Percentiles rank a stretch among this genome's conserved stretches.
Evolutionary conservation across 2,113 vertebrate species (phyloP).

Genomic region (Peromyscus polionotus): DNA sequence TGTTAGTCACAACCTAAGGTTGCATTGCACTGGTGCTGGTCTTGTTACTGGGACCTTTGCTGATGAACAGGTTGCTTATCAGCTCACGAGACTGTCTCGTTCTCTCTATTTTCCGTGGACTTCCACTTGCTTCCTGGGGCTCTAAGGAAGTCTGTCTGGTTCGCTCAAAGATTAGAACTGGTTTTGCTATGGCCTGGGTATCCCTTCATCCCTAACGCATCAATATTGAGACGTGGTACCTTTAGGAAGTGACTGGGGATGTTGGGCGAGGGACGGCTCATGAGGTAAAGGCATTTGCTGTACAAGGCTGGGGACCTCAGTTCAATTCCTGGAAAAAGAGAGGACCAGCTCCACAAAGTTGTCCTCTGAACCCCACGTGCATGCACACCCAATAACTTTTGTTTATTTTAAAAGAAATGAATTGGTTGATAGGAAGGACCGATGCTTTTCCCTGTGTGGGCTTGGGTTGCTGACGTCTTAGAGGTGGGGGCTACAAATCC

Average conservation of each 20-base stretch:
- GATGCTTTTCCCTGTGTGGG: neutral
- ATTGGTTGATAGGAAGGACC: neutral
- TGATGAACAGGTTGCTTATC: neutral
- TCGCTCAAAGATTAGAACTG: neutral
- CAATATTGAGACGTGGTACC: neutral
- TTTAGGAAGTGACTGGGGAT: neutral
- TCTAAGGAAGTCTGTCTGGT: neutral
- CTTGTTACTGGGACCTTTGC: neutral
- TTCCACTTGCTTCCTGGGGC: neutral
- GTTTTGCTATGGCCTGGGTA: neutral
- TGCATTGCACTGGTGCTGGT: neutral
- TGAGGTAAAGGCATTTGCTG: neutral
- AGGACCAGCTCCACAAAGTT: neutral
- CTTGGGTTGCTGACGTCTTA: neutral
- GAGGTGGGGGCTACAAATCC: neutral
- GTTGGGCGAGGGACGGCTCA: neutral
- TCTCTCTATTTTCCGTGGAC: neutral
- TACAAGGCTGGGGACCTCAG: neutral
- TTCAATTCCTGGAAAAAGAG: neutral
- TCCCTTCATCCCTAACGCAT: neutral
- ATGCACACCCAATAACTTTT: neutral
- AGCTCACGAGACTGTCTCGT: neutral
- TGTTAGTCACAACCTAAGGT: neutral
- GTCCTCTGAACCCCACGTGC: neutral
- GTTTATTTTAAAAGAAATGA: neutral